Evolutionary conservation across 37 sponge, comb jelly and placozoan species (phyloP), one percentile per base, ranked within the genome.

Genomic region (Chondrosia reniformis): DNA sequence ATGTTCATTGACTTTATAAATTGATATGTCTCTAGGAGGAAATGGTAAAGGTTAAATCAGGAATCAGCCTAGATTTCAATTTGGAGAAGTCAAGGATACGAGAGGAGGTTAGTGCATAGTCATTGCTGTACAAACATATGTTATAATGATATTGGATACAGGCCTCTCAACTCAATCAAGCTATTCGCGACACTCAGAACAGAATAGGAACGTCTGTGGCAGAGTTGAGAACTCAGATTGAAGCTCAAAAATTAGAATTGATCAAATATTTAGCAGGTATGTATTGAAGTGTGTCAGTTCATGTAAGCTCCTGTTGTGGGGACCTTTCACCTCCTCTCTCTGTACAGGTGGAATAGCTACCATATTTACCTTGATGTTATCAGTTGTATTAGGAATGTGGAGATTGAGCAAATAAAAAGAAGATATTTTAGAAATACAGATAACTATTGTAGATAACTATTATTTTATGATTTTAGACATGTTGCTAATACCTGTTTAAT

Each of bases 211-310:
- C 76, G 3, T 80, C 84, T 67, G 91, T 89, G 7, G 94, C 94
- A 9, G 59, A 83, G 28, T 28, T 93, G 45, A 79, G 72, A 46
- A 93, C 91, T 31, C 74, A 80, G 22, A 89, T 93, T 9, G 94
- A 89, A 83, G 62, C 90, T 44, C 83, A 86, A 21, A 93, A 93
- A 46, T 40, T 86, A 9, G 94, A 93, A 43, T 76, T 84, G n/a
- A 66, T 93, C 46, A 93, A 89, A 52, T 93, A 89, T 77, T 64
- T 89, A 38, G 88, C 76, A 46, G 86, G 90, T 89, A 37, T 76
- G 64, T n/a, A n/a, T n/a, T n/a, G n/a, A n/a, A n/a, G n/a, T n/a
- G n/a, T n/a, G n/a, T n/a, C n/a, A n/a, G n/a, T n/a, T n/a, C n/a
- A n/a, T n/a, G n/a, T n/a, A n/a, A n/a, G n/a, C n/a, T n/a, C n/a